Percentiles rank a stretch among this genome's conserved stretches.
phyloP scores from a whole-genome alignment of 2,888 invertebrate species.

The Criorhina ranunculi region DNA sequence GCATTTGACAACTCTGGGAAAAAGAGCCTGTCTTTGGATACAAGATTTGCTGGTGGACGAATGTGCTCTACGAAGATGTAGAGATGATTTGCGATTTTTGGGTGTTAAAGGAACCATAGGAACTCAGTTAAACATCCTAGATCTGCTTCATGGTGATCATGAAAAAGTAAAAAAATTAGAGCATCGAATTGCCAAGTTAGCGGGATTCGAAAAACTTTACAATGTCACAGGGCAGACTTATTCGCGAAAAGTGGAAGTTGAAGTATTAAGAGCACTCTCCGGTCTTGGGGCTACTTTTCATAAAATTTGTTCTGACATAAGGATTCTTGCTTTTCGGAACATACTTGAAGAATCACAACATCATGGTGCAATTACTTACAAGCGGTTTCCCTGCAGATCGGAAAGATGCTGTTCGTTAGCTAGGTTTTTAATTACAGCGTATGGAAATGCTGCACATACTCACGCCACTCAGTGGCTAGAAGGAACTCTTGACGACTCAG shows the following conservation, averaged over 20 bases:
- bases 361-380: conserved; percentile 99
- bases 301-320: conserved; percentile 98
- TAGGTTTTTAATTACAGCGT: conserved; percentile 94
- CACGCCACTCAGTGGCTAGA: conserved; percentile 98
- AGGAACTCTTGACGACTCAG: conserved; percentile 98
- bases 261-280: conserved; percentile 90
- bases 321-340: conserved; percentile 95
- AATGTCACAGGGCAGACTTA: conserved; percentile 98
- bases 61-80: conserved; percentile 87
- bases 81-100: conserved; percentile 93
- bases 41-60: conserved; percentile 98
- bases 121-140: conserved; percentile 98
- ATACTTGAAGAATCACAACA: conserved; percentile 98
- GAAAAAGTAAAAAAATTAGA: conserved; percentile 94
- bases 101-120: conserved; percentile 99
- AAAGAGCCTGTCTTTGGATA: conserved; percentile 97
- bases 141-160: conserved; percentile 95
- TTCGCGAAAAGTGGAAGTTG: conserved; percentile 95
- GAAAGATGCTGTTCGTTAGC: conserved; percentile 98
- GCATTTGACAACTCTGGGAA: conserved; percentile 98
- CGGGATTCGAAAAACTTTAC: conserved; percentile 94
- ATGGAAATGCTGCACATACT: conserved; percentile 92
- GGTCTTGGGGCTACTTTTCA: conserved; percentile 96
- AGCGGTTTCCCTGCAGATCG: conserved; percentile 99
- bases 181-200: conserved; percentile 92